Evolutionary conservation across 2,797 vertebrate genomes (phyloP).

Genomic region (Cryptoprocta ferox): DNA sequence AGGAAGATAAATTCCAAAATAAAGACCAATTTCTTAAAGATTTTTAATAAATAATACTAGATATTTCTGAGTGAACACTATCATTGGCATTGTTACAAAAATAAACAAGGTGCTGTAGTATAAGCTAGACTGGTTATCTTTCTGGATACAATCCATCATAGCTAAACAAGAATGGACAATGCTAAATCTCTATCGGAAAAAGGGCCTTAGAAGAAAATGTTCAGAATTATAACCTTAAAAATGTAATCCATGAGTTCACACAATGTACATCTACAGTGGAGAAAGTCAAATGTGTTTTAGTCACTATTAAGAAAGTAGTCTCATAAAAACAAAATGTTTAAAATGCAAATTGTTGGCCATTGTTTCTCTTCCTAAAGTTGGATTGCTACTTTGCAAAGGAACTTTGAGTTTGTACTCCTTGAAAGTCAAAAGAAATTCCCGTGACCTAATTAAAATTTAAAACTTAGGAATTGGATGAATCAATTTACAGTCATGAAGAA

Average conservation of each 20-base stretch:
- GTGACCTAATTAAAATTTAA: conserved; percentile 65
- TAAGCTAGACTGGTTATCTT: background rate
- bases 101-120: background rate
- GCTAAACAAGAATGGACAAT: background rate
- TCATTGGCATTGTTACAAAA: background rate
- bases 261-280: background rate
- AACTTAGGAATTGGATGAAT: conserved; percentile 34
- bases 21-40: background rate
- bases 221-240: conserved; percentile 15
- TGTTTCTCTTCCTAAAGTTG: background rate
- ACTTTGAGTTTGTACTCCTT: conserved; percentile 13
- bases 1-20: background rate
- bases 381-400: background rate
- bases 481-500: conserved; percentile 56
- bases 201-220: background rate
- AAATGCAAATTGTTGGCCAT: background rate
- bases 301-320: background rate
- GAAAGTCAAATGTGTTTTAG: background rate
- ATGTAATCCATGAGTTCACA: background rate
- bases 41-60: conserved; percentile 7
- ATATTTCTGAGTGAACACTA: background rate
- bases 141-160: conserved; percentile 14
- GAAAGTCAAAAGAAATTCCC: conserved; percentile 39
- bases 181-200: background rate
- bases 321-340: background rate